phyloP scores from a whole-genome alignment of 2,888 invertebrate species.

The Pyrochroa serraticornis region DNA sequence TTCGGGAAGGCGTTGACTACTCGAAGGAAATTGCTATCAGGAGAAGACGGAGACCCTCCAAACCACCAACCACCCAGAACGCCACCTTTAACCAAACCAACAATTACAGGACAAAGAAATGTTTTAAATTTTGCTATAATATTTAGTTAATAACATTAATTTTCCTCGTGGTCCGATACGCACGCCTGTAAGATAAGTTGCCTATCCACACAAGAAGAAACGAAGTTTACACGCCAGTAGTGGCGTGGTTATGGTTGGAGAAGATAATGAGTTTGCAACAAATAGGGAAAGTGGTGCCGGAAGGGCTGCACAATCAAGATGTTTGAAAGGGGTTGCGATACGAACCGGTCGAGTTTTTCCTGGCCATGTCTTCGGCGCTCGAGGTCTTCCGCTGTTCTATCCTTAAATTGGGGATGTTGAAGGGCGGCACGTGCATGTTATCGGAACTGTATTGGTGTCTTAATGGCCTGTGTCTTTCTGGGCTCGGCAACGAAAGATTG shows the following conservation, averaged over 20 bases:
- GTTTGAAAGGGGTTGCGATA: background rate
- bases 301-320: too few species aligned
- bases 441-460: slow-evolving; percentile 86
- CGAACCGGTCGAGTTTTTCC: slow-evolving; percentile 81
- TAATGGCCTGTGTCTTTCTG: slow-evolving; percentile 75
- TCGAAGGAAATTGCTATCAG: slow-evolving; percentile 84
- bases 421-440: slow-evolving; percentile 83
- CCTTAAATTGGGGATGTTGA: slow-evolving; percentile 86
- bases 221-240: too few species aligned
- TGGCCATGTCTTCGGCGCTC: slow-evolving; percentile 89
- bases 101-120: slow-evolving; percentile 40
- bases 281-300: too few species aligned
- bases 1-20: slow-evolving; percentile 82
- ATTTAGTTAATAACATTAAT: too few species aligned
- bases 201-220: too few species aligned
- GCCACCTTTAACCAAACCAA: slow-evolving; percentile 57
- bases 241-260: too few species aligned
- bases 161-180: too few species aligned
- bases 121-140: too few species aligned
- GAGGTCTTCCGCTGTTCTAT: slow-evolving; percentile 88
- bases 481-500: slow-evolving; percentile 74
- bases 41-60: slow-evolving; percentile 82
- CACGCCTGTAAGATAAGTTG: too few species aligned
- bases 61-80: slow-evolving; percentile 83
- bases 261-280: too few species aligned